Percentiles rank a stretch among this genome's conserved stretches.
phyloP scores from a whole-genome alignment of 2,888 invertebrate species.

The Crematogaster levior region DNA sequence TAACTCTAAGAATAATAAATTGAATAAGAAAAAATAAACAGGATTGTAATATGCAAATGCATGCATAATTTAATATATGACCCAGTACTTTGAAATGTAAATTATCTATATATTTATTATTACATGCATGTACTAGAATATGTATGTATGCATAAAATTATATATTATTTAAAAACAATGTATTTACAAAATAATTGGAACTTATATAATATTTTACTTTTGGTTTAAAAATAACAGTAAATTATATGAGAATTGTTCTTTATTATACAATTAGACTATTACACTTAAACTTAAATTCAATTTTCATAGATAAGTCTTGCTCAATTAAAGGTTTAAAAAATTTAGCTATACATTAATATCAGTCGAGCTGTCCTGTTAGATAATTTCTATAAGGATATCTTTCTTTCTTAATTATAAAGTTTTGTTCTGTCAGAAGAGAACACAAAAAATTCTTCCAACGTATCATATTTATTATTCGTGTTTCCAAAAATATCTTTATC shows the following conservation, averaged over 20 bases:
- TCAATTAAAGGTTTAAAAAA: slow-evolving; percentile 1
- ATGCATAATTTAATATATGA: neutral
- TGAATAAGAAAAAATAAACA: neutral
- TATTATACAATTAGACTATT: neutral
- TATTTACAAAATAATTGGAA: neutral
- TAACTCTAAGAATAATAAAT: slow-evolving; percentile 3
- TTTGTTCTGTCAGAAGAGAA: neutral
- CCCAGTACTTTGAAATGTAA: neutral
- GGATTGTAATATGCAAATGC: neutral
- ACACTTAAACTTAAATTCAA: neutral
- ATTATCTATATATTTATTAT: neutral
- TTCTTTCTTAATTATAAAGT: neutral
- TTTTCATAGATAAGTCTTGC: neutral
- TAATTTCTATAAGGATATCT: neutral
- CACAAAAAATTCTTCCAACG: neutral
- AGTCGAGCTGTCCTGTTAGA: neutral
- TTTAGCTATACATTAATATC: neutral
- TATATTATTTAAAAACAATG: neutral
- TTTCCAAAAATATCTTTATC: neutral
- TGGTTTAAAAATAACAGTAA: neutral
- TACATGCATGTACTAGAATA: no score
- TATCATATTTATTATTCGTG: neutral
- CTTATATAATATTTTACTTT: neutral
- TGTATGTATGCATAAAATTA: neutral
- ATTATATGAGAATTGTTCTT: neutral